These are phyloP conservation scores for Melanocharis versteri DNA, from an alignment of 2,113 vertebrate genomes.

Conservation along the genomic window DNA sequence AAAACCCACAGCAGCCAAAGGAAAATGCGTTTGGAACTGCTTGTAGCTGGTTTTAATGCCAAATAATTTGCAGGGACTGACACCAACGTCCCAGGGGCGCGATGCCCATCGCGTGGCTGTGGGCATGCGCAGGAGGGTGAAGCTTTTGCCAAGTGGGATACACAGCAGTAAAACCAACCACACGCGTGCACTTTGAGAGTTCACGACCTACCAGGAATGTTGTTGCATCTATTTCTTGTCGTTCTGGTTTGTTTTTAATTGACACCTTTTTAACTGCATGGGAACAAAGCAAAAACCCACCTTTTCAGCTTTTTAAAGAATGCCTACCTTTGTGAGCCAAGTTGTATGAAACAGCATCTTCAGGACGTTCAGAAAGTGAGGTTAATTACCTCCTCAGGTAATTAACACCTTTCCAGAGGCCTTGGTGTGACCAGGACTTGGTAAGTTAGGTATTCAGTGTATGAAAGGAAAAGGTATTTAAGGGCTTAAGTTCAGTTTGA, in stretches of 20 bases:
- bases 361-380: background rate
- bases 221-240: constrained; percentile 26
- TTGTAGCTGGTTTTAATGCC: constrained; percentile 60
- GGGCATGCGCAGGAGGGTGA: background rate
- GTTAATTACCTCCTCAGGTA: constrained; percentile 9
- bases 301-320: constrained; percentile 23
- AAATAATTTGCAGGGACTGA: constrained; percentile 23
- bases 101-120: accelerated
- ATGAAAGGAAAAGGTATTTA: constrained; percentile 56
- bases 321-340: constrained; percentile 17
- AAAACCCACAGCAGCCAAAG: background rate
- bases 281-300: constrained; percentile 34
- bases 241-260: constrained; percentile 23
- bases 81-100: background rate
- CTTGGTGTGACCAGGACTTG: background rate
- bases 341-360: background rate
- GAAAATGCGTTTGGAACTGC: background rate
- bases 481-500: constrained; percentile 68
- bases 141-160: background rate
- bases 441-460: background rate
- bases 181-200: background rate
- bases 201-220: background rate
- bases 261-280: constrained; percentile 60
- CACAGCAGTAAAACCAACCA: background rate
- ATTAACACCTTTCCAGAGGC: background rate